phyloP scores from a whole-genome alignment of 2,888 invertebrate species.

The Acrocyrtus sp. region DNA sequence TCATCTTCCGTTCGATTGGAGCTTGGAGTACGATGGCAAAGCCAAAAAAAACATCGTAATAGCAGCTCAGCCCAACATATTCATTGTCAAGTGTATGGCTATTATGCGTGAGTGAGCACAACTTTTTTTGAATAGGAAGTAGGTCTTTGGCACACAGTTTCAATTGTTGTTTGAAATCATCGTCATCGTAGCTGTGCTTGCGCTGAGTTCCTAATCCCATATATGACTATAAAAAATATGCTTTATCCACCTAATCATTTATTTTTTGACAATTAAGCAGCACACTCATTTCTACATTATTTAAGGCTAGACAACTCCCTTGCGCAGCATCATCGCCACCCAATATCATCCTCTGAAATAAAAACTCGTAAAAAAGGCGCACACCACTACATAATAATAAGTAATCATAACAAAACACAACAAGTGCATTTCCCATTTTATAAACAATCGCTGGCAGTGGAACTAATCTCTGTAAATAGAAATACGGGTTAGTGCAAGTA shows the following conservation, averaged over 20 bases:
- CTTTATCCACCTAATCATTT: neutral
- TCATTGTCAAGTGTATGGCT: conserved; percentile 45
- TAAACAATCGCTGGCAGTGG: conserved; percentile 27
- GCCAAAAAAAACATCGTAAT: neutral
- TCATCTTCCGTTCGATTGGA: neutral
- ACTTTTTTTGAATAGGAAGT: conserved; percentile 60
- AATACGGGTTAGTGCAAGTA: too few relatives aligned
- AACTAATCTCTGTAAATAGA: neutral
- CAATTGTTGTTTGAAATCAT: conserved; percentile 19
- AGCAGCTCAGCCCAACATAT: neutral
- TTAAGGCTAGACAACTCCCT: conserved; percentile 4
- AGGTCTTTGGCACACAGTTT: conserved; percentile 63
- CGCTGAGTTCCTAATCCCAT: neutral
- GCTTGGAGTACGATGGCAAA: too few relatives aligned
- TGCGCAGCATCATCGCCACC: neutral
- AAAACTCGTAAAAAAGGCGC: conserved; percentile 4
- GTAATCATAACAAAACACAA: neutral
- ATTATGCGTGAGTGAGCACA: conserved; percentile 32
- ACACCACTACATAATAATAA: neutral
- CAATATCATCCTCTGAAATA: neutral
- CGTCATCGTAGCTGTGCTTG: conserved; percentile 12
- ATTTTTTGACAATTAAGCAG: neutral
- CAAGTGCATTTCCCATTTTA: conserved; percentile 39
- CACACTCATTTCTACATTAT: neutral
- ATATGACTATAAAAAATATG: neutral